A percentile compares a stretch with the other conserved stretches of the same genome.
Evolutionary conservation across 1,140 invertebrate species (phyloP).

Genomic region (Drosophila ogumai): DNA sequence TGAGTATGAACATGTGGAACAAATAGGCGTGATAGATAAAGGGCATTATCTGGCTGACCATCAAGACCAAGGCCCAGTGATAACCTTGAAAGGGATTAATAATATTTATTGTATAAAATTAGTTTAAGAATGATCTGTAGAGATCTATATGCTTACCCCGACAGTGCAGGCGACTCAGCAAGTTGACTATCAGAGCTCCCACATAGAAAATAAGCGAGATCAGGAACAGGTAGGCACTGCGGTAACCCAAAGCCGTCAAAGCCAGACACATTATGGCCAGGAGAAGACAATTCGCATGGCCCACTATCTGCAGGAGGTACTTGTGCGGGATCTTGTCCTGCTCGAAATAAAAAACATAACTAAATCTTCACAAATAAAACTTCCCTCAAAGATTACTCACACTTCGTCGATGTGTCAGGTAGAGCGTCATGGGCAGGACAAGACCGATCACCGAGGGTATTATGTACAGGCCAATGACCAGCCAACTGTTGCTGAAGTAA

Average conservation of each 20-base stretch:
- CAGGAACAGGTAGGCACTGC: constrained; percentile 69
- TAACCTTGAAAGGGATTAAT: constrained; percentile 63
- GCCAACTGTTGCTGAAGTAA: constrained; percentile 89
- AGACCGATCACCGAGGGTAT: constrained; percentile 85
- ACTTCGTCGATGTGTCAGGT: constrained; percentile 84
- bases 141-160: constrained; percentile 56
- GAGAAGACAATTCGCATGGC: constrained; percentile 70
- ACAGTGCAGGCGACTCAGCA: constrained; percentile 62
- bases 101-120: not conserved
- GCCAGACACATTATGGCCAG: constrained; percentile 62
- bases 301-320: constrained; percentile 70
- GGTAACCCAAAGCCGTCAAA: constrained; percentile 45
- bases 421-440: constrained; percentile 43
- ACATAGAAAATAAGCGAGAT: constrained; percentile 74
- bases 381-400: constrained; percentile 81
- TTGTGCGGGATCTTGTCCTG: constrained; percentile 59
- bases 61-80: constrained; percentile 87
- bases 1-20: constrained; percentile 88
- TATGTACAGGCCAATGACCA: constrained; percentile 87
- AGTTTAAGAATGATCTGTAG: too few relatives aligned
- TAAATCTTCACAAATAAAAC: fast-evolving
- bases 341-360: not conserved
- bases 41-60: constrained; percentile 80
- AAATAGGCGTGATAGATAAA: constrained; percentile 87
- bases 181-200: constrained; percentile 58